These are phyloP conservation scores for Conopomorpha cramerella DNA, from an alignment of 1,140 invertebrate genomes.

Conservation along the genomic window DNA sequence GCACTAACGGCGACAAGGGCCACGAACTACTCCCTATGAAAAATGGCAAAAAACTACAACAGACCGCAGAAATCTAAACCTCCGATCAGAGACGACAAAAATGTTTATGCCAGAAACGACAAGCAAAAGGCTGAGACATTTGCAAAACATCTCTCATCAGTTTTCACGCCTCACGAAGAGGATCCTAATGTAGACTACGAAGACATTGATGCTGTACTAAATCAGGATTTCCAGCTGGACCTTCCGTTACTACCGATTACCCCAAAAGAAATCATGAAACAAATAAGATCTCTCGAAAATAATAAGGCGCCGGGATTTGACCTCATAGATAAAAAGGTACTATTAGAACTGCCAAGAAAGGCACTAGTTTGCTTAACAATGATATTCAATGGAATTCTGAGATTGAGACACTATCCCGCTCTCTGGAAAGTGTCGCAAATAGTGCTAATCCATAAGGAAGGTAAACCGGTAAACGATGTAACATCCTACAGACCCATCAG, in stretches of 20 bases:
- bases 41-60: conserved; percentile 1
- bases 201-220: conserved; percentile 1
- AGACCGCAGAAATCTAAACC: conserved; percentile 1
- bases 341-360: conserved; percentile 1
- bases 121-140: conserved; percentile 2
- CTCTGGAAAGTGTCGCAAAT: conserved; percentile 5
- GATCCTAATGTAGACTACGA: neutral
- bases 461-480: conserved; percentile 1
- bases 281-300: conserved; percentile 1
- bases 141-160: neutral
- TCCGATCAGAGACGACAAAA: neutral
- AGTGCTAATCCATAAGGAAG: neutral
- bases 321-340: conserved; percentile 5
- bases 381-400: conserved; percentile 3
- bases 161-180: conserved; percentile 2
- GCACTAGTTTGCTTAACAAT: conserved; percentile 1
- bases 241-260: neutral
- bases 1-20: neutral
- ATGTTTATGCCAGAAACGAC: neutral
- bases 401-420: conserved; percentile 1
- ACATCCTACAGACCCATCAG: conserved; percentile 5
- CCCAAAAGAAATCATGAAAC: neutral
- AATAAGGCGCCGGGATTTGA: conserved; percentile 6
- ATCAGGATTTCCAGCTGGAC: conserved; percentile 4
- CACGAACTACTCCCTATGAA: conserved; percentile 4